Conservation (phyloP, 2,888 invertebrate genomes). For the Diploptera punctata region DNA sequence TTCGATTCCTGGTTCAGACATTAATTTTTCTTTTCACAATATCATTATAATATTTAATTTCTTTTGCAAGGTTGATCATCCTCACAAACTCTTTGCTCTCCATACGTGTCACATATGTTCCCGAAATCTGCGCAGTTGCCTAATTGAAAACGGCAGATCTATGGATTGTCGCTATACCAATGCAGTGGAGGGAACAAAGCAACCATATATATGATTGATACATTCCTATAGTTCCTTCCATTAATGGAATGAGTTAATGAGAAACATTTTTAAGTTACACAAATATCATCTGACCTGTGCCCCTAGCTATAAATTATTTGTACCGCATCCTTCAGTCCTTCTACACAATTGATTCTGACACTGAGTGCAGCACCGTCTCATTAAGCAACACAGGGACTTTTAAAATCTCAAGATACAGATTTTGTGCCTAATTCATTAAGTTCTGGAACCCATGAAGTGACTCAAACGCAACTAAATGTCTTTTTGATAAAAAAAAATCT, state of each 20-base stretch:
- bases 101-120: background rate
- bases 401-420: slow-evolving; percentile 15
- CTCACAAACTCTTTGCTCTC: background rate
- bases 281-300: slow-evolving; percentile 1
- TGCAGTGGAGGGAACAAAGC: slow-evolving; percentile 4
- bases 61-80: background rate
- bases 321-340: background rate
- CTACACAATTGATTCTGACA: slow-evolving; percentile 10
- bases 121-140: background rate
- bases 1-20: too few relatives aligned
- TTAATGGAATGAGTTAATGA: background rate
- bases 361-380: background rate
- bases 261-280: background rate
- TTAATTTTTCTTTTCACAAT: too few relatives aligned
- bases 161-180: slow-evolving; percentile 2
- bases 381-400: background rate
- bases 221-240: background rate
- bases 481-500: background rate
- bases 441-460: background rate
- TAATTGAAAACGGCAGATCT: background rate
- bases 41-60: too few relatives aligned
- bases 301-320: background rate
- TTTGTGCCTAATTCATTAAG: slow-evolving; percentile 3
- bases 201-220: slow-evolving; percentile 11
- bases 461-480: slow-evolving; percentile 5